Conservation (phyloP, 1,140 invertebrate genomes). For the Brachionus calyciflorus region DNA sequence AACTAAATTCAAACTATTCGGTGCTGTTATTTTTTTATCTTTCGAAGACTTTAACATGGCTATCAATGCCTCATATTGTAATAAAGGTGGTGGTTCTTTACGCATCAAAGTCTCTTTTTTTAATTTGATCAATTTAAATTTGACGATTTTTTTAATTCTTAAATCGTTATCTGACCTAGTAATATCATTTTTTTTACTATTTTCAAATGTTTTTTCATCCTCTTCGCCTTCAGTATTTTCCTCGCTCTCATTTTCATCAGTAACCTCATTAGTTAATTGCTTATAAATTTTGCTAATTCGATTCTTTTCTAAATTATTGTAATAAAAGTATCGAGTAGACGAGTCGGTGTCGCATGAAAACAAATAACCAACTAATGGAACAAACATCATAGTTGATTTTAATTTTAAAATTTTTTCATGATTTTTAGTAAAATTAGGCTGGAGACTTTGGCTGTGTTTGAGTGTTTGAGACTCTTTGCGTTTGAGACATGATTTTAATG, state of each 20-base stretch:
- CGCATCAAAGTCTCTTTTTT: not conserved
- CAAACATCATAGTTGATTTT: slow-evolving; percentile 29
- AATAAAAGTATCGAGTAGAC: slow-evolving; percentile 29
- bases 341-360: slow-evolving; percentile 39
- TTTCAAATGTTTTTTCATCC: not conserved
- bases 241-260: not conserved
- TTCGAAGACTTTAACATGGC: slow-evolving; percentile 35
- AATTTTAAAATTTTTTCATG: not conserved
- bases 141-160: slow-evolving; percentile 30
- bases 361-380: slow-evolving; percentile 27
- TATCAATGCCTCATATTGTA: slow-evolving; percentile 28
- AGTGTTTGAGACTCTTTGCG: slow-evolving; percentile 2
- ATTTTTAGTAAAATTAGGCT: not conserved
- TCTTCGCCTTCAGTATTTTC: not conserved
- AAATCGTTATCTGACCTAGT: slow-evolving; percentile 24
- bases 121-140: not conserved
- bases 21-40: not conserved
- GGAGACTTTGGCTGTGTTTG: slow-evolving; percentile 14
- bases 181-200: not conserved
- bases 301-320: slow-evolving; percentile 18
- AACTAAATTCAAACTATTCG: not conserved
- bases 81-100: not conserved
- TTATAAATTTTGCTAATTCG: slow-evolving; percentile 3
- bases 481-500: slow-evolving; percentile 44
- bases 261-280: not conserved